phyloP scores from a whole-genome alignment of 2,113 vertebrate species.

The Chamaetylas fuelleborni region DNA sequence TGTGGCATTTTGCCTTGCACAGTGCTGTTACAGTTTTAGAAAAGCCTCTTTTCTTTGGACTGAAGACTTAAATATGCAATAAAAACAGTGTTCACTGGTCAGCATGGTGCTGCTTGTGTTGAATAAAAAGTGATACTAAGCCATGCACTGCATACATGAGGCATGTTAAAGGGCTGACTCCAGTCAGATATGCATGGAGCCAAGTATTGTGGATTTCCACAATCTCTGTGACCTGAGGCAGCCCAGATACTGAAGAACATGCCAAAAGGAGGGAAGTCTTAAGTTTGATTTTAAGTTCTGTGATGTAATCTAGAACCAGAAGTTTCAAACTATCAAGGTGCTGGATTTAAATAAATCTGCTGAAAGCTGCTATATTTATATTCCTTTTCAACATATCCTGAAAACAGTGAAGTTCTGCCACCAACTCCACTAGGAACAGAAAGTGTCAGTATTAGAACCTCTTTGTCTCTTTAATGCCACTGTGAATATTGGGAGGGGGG shows the following conservation, averaged over 20 bases:
- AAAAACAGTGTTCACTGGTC: neutral
- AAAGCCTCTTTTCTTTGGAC: neutral
- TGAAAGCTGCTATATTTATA: neutral
- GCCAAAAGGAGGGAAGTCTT: neutral
- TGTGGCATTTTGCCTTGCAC: neutral
- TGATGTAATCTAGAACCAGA: neutral
- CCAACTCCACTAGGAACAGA: neutral
- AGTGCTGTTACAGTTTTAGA: neutral
- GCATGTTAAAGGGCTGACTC: neutral
- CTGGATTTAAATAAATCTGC: neutral
- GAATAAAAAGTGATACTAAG: neutral
- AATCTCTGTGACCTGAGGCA: neutral
- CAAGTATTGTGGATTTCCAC: neutral
- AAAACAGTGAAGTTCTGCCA: neutral
- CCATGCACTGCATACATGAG: neutral
- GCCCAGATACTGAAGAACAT: neutral
- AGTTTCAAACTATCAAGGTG: neutral
- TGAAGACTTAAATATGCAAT: neutral
- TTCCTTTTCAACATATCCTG: neutral
- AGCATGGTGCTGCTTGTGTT: fast-evolving
- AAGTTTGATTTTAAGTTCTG: neutral
- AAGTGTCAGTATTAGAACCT: neutral
- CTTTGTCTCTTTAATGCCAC: neutral
- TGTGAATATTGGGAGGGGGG: neutral
- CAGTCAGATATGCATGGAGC: neutral